A percentile compares a stretch with the other conserved stretches of the same genome.
Conservation (phyloP, 1,140 invertebrate species). For the Octopus bimaculoides region DNA sequence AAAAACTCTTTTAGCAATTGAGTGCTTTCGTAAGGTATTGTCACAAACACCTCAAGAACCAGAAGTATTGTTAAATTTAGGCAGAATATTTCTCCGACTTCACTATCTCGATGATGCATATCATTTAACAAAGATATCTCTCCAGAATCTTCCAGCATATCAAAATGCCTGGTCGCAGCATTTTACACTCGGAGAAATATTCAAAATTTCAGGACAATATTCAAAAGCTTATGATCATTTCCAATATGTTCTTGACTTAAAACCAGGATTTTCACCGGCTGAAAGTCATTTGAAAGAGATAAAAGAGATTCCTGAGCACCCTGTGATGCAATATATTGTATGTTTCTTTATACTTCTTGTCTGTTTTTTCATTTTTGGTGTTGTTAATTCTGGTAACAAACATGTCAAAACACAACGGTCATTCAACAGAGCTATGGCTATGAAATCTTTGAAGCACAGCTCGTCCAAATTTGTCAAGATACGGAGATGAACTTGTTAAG, state of each 20-base stretch:
- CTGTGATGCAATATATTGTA: conserved; percentile 68
- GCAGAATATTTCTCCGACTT: conserved; percentile 77
- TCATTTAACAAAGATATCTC: conserved; percentile 73
- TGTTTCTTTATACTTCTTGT: conserved; percentile 83
- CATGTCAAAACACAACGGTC: conserved; percentile 72
- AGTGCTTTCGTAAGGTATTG: conserved; percentile 81
- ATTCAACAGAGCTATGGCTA: conserved; percentile 82
- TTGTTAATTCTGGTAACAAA: conserved; percentile 67
- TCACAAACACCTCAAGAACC: conserved; percentile 82
- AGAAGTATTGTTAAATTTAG: conserved; percentile 78
- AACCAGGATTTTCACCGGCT: conserved; percentile 79
- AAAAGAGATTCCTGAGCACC: conserved; percentile 44
- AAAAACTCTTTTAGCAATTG: conserved; percentile 74
- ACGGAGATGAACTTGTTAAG: too few relatives aligned
- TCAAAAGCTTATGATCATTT: conserved; percentile 80
- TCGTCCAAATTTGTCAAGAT: too few relatives aligned
- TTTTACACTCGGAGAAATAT: conserved; percentile 71
- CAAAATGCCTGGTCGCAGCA: conserved; percentile 86
- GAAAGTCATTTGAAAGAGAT: conserved; percentile 71
- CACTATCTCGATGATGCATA: conserved; percentile 87
- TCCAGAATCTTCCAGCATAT: conserved; percentile 74
- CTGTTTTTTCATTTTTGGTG: conserved; percentile 71
- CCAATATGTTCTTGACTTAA: conserved; percentile 74
- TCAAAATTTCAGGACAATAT: conserved; percentile 75
- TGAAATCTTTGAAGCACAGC: conserved; percentile 67